Base-by-base conservation (phyloP, 2,888 invertebrate genomes). In the Pristionchus fissidentatus region DNA sequence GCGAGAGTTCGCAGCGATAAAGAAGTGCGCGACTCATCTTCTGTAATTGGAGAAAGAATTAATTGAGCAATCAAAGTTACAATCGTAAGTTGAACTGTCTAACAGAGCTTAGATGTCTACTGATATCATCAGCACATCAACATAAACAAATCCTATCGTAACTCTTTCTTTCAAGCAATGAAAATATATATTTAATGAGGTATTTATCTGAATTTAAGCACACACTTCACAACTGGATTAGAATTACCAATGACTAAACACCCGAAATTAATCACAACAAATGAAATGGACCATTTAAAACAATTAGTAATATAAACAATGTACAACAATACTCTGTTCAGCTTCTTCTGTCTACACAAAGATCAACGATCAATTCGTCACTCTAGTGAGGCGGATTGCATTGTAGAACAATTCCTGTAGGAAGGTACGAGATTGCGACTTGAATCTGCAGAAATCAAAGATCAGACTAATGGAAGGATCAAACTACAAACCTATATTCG, bases 351-450 rank as follows among this genome's bases (percentile, higher is more conserved):
- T 52, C 46, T 52, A 75, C n/a, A n/a, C 75, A 49, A 7, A 3
- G 35, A 41, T 41, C 41, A 26, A 43, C 5, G 70, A 26, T 22
- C 43, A 41, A 43, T 70, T n/a, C 70, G 43, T 38, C 26, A 2
- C 41, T 49, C 49, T 46, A 3, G 52, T 49, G 60, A 88, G 82
- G 82, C 84, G 80, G 43, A 89, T 84, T 13, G 89, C 88, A 32
- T 87, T 85, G 83, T 88, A 89, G 85, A 89, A 89, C 29, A 89
- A 87, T 49, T 89, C 88, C 41, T 89, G 89, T 0, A 89, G 85
- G 81, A 89, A 88, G 0, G 87, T 84, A 70, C 89, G 82, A 7
- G 89, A 88, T 32, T 87, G 85, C 13, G 88, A 86, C 70, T 87
- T 87, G 83, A 88, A 89, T 41, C 89, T 84, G 80, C 19, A 60